phyloP scores from a whole-genome alignment of 2,113 vertebrate species.

The Cochlearius cochlearius region DNA sequence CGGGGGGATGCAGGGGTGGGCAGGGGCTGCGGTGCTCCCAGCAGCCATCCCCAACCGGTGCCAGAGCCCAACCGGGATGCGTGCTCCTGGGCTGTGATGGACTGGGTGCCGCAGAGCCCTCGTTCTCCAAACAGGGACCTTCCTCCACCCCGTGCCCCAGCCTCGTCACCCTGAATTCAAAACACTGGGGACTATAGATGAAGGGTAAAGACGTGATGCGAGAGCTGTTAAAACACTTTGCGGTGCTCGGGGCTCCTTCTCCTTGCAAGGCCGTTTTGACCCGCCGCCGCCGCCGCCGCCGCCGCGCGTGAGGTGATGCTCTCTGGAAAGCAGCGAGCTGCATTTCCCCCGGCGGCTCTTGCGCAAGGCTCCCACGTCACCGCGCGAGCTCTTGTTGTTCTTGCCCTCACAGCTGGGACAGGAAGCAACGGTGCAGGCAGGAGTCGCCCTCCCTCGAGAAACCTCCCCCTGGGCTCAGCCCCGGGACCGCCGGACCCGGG shows the following conservation, averaged over 20 bases:
- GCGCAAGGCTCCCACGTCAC: not conserved
- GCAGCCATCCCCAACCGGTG: not conserved
- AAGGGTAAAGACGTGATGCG: not conserved
- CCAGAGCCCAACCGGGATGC: not conserved
- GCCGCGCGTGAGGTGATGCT: not conserved
- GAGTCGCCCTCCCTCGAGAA: not conserved
- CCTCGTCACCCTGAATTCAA: not conserved
- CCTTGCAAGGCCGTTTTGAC: not conserved
- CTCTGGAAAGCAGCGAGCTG: not conserved
- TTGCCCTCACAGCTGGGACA: not conserved
- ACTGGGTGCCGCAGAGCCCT: not conserved
- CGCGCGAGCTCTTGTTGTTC: not conserved
- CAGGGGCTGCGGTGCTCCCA: not conserved
- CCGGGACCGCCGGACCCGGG: fast-evolving
- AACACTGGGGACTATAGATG: not conserved
- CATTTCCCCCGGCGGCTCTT: not conserved
- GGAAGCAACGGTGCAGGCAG: fast-evolving
- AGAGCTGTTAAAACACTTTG: not conserved
- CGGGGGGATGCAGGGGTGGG: not conserved
- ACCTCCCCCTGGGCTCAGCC: fast-evolving
- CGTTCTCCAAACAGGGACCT: not conserved
- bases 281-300: fast-evolving
- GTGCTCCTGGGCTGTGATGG: not conserved
- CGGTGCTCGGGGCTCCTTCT: not conserved
- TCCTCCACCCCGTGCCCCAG: not conserved